These are phyloP conservation scores for Clistopyga incitator DNA, from an alignment of 2,888 invertebrate genomes.

Conservation along the genomic window DNA sequence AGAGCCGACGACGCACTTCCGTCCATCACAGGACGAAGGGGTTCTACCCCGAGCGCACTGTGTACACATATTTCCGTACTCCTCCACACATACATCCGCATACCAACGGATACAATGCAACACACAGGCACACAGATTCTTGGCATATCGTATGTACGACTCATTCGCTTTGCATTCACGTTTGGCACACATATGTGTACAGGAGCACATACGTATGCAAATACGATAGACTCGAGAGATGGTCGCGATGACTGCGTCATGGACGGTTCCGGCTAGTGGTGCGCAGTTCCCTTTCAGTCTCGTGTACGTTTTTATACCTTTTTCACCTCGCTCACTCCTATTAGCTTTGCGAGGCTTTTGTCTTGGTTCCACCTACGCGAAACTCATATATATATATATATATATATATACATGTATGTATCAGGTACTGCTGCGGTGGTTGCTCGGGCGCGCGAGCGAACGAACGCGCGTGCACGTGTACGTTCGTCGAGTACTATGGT, in stretches of 20 bases:
- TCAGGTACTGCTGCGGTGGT: slow-evolving; percentile 54
- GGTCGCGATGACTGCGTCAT: slow-evolving; percentile 82
- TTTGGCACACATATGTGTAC: slow-evolving; percentile 12
- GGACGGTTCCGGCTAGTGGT: slow-evolving; percentile 84
- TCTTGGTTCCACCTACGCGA: slow-evolving; percentile 67
- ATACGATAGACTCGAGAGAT: slow-evolving; percentile 81
- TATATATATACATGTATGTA: slow-evolving; percentile 18
- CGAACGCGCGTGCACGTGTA: slow-evolving; percentile 62
- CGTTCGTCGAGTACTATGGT: slow-evolving; percentile 31
- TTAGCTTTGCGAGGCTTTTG: slow-evolving; percentile 66
- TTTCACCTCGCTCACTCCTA: slow-evolving; percentile 52
- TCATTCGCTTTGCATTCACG: slow-evolving; percentile 25
- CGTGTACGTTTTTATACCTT: slow-evolving; percentile 65
- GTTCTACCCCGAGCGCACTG: slow-evolving; percentile 47
- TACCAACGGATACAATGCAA: slow-evolving; percentile 6
- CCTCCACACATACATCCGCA: background rate
- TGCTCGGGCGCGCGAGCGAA: slow-evolving; percentile 60
- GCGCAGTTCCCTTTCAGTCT: slow-evolving; percentile 82
- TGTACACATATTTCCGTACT: slow-evolving; percentile 25
- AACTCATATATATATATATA: slow-evolving; percentile 2
- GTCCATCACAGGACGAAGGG: slow-evolving; percentile 61
- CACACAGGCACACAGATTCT: slow-evolving; percentile 5
- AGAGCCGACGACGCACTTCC: slow-evolving; percentile 65
- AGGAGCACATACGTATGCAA: slow-evolving; percentile 75
- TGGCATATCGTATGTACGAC: slow-evolving; percentile 1